Evolutionary conservation across 2,888 invertebrate species (phyloP).

Genomic region (Microctonus hyperodae): DNA sequence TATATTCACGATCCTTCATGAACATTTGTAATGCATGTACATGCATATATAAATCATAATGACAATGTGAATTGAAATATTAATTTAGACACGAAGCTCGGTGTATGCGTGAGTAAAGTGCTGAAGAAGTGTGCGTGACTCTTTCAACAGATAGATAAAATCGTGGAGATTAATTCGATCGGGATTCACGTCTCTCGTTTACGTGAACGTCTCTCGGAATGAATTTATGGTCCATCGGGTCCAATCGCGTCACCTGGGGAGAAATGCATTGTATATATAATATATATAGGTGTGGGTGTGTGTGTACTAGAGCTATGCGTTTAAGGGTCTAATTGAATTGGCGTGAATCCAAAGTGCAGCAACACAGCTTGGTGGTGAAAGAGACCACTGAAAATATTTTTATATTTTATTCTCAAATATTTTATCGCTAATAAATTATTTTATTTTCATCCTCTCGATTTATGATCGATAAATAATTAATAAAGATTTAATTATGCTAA

Average conservation of each 20-base stretch:
- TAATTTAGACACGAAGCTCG: neutral
- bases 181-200: slow-evolving; percentile 12
- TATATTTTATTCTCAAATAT: neutral
- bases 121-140: too few relatives aligned
- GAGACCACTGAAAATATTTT: slow-evolving; percentile 11
- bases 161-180: slow-evolving; percentile 28
- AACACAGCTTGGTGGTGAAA: slow-evolving; percentile 18
- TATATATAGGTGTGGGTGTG: too few relatives aligned
- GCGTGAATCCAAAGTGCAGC: slow-evolving; percentile 26
- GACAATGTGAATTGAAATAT: neutral
- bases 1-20: neutral
- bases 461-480: too few relatives aligned
- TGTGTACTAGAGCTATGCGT: slow-evolving; percentile 23
- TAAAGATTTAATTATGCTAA: too few relatives aligned
- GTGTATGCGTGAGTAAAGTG: slow-evolving; percentile 5
- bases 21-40: neutral
- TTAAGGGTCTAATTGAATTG: slow-evolving; percentile 29
- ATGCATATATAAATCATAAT: neutral
- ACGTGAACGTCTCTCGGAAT: slow-evolving; percentile 24
- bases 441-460: too few relatives aligned
- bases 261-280: too few relatives aligned
- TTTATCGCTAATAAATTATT: neutral
- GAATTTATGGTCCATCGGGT: slow-evolving; percentile 30
- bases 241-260: slow-evolving; percentile 25
- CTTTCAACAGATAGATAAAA: slow-evolving; percentile 14